phyloP scores from a whole-genome alignment of 1,140 invertebrate species.

The Drosophila tristis region DNA sequence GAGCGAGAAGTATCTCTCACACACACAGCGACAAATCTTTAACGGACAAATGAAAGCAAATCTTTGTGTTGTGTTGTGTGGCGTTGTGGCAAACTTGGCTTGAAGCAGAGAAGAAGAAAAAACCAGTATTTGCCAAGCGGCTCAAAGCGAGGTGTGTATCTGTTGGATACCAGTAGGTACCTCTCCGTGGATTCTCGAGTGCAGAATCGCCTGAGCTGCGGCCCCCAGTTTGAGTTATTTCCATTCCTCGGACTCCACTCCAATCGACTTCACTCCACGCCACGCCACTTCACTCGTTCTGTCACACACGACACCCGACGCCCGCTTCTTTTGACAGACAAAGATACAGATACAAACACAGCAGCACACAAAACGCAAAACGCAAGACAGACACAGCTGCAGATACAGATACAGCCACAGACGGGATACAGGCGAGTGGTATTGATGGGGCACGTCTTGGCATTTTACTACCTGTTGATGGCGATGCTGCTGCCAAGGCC shows the following conservation, averaged over 20 bases:
- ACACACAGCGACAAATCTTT: slow-evolving; percentile 41
- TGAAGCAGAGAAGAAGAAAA: slow-evolving; percentile 22
- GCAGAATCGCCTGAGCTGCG: slow-evolving; percentile 10
- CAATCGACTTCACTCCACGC: background rate
- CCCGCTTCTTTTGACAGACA: slow-evolving; percentile 34
- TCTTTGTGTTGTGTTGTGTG: slow-evolving; percentile 47
- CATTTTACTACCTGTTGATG: slow-evolving; percentile 83
- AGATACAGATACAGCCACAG: slow-evolving; percentile 21
- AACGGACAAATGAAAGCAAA: slow-evolving; percentile 82
- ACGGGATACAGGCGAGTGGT: slow-evolving; percentile 2
- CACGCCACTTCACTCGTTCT: slow-evolving; percentile 28
- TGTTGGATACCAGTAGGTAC: slow-evolving; percentile 39
- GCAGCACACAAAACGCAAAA: no score
- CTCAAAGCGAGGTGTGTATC: slow-evolving; percentile 64
- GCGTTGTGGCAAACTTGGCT: slow-evolving; percentile 55
- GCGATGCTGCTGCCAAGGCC: slow-evolving; percentile 39
- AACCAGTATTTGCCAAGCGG: slow-evolving; percentile 72
- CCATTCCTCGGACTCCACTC: slow-evolving; percentile 1
- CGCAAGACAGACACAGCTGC: background rate
- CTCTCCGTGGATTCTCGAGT: slow-evolving; percentile 45
- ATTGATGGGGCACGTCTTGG: slow-evolving; percentile 71
- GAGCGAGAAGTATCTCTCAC: slow-evolving; percentile 17
- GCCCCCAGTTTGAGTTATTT: slow-evolving; percentile 20
- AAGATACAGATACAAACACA: slow-evolving; percentile 43
- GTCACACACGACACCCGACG: slow-evolving; percentile 60